Base-by-base conservation (phyloP, 2,888 invertebrate species). In the Dinocampus coccinellae region DNA sequence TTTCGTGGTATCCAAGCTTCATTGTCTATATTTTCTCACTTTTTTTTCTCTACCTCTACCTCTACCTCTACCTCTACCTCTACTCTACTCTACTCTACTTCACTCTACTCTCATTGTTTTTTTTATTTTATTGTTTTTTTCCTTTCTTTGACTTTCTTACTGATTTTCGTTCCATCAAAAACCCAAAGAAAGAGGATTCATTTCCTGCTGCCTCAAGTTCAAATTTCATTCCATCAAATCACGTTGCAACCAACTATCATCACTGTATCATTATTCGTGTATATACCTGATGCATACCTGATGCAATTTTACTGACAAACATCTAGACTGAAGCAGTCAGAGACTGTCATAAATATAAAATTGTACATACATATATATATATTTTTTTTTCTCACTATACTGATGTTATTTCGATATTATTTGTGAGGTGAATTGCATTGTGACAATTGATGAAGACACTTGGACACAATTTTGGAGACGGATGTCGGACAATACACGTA, bases 1-100 rank as follows among this genome's bases (percentile, higher is more conserved):
- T 66, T 66, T 57, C 39, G 66, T 66, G 66, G 42, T 39, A 57
- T 39, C 39, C 34, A 24, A 66, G 66, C 57, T 57, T 66, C 57
- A 57, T 66, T 66, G 16, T 24, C 39, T 57, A 34, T 9, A 60
- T 36, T 60, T 34, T 60, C 4, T n/a, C 20, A 42, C 29, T 26
- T 47, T 42, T 26, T 24, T 39, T 9, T 3, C 42, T 42, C 11
- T 11, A 3, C n/a, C 42, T n/a, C 11, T 10, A 3, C 11, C n/a
- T 24, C 16, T 4, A 4, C 29, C 3, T 29, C 29, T 29, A 4
- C 29, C 29, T 29, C 7, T 29, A 29, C 29, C 3, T 7, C 7
- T 29, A 7, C 7, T 4, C 29, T 29, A 29, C n/a, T n/a, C n/a
- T n/a, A n/a, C n/a, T n/a, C n/a, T n/a, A n/a, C n/a, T n/a, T n/a